phyloP scores from a whole-genome alignment of 2,113 vertebrate genomes.

The Hiodon tergisus region DNA sequence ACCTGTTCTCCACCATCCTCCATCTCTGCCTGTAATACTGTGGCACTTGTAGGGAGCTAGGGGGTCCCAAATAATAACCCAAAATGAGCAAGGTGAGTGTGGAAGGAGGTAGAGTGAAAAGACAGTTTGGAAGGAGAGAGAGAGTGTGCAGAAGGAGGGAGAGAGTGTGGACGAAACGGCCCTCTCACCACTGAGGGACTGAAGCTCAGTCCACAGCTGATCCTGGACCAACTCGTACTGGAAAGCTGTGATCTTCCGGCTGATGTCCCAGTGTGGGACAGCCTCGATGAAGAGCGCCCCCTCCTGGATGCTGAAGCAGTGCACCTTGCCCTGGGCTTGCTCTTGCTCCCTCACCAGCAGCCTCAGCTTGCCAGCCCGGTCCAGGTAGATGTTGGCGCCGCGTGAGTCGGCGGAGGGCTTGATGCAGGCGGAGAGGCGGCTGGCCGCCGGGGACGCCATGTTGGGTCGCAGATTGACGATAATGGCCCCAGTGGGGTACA shows the following conservation, averaged over 20 bases:
- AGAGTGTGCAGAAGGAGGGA: too few species aligned
- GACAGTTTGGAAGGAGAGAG: too few species aligned
- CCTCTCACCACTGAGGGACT: constrained; percentile 70
- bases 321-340: constrained; percentile 63
- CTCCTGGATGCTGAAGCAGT: constrained; percentile 81
- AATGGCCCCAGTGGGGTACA: constrained; percentile 92
- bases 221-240: constrained; percentile 85
- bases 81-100: too few species aligned
- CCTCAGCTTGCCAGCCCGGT: constrained; percentile 82
- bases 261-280: constrained; percentile 83
- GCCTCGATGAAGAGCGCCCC: constrained; percentile 91
- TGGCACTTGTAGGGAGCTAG: too few species aligned
- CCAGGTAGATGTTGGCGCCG: constrained; percentile 95
- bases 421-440: constrained; percentile 85
- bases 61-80: too few species aligned
- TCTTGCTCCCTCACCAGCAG: constrained; percentile 78
- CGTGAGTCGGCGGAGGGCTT: constrained; percentile 79
- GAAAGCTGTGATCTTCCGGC: constrained; percentile 85
- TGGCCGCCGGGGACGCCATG: constrained; percentile 62
- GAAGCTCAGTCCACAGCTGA: constrained; percentile 60
- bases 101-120: too few species aligned
- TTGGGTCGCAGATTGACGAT: constrained; percentile 93
- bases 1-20: too few species aligned
- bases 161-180: not conserved
- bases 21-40: too few species aligned